These are phyloP conservation scores for Eueides isabella DNA, from an alignment of 1,140 invertebrate genomes.

Conservation along the genomic window DNA sequence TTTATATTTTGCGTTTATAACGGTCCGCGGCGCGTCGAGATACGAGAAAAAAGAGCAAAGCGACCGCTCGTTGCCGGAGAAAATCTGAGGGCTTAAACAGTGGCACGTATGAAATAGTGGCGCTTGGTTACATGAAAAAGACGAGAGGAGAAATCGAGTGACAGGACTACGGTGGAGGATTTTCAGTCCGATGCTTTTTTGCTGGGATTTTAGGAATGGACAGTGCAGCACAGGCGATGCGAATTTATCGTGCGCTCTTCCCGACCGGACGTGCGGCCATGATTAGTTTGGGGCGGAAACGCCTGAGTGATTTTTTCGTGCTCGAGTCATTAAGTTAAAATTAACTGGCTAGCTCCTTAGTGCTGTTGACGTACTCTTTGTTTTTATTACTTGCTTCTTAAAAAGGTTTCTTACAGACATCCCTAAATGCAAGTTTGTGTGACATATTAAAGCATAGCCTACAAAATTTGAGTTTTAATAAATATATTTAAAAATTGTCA, in stretches of 20 bases:
- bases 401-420: not conserved
- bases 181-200: conserved; percentile 76
- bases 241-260: conserved; percentile 69
- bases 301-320: conserved; percentile 56
- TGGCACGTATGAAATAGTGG: conserved; percentile 79
- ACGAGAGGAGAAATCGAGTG: conserved; percentile 80
- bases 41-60: conserved; percentile 70
- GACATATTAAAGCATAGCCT: not conserved
- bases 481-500: not conserved
- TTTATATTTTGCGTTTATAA: conserved; percentile 82
- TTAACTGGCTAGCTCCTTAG: conserved; percentile 34
- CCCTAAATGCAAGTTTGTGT: not conserved
- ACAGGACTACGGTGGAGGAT: conserved; percentile 74
- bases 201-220: conserved; percentile 67
- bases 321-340: conserved; percentile 45
- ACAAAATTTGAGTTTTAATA: not conserved
- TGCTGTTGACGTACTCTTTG: conserved; percentile 30
- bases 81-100: conserved; percentile 81
- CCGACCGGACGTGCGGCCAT: conserved; percentile 56
- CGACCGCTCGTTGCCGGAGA: conserved; percentile 71
- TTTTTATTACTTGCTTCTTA: conserved; percentile 23
- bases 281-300: conserved; percentile 64
- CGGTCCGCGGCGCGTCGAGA: conserved; percentile 71
- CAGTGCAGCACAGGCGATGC: conserved; percentile 53
- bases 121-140: conserved; percentile 80